Evolutionary conservation across 2,888 invertebrate species (phyloP), one percentile per base, ranked within the genome.

Genomic region (Bombyx huttoni): DNA sequence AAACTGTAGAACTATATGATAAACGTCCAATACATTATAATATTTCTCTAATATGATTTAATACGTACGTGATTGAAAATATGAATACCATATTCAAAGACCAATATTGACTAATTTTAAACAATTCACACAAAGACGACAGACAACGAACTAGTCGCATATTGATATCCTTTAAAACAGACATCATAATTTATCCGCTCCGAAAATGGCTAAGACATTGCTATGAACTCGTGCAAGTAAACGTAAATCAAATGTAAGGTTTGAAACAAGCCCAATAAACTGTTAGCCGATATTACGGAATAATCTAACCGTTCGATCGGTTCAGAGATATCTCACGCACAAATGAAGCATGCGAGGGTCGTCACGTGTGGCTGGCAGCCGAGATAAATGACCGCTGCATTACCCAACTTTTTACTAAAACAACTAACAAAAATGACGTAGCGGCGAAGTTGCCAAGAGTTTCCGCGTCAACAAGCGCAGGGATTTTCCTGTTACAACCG

Each of bases 371-470:
- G 61, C 58, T 74, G 76, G 67, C 79, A 56, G 68, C 61, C 54
- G 57, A 76, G 73, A 81, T 75, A 75, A 80, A 81, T 73, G 71
- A 72, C 70, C 62, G 55, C 70, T 70, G 75, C 77, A 73, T 75
- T 72, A 78, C 62, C 60, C 58, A 70, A 63, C 63, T 74, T 78
- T 76, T 72, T 69, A 71, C 67, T 64, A 64, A 68, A 70, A 60
- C 61, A 61, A 61, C 51, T 51, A 51, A 51, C 51, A 46, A 35
- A 53, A 53, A 57, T 57, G 57, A 57, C 54, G 50, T 49, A 52
- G 33, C 35, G 49, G 33, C 48, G 58, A 56, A 63, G 59, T 59
- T 56, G 49, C 53, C 53, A 54, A 55, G 54, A 57, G 52, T 64
- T 59, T 57, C 55, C 51, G 49, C 54, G 51, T 34, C 13, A 45